A percentile compares a stretch with the other conserved stretches of the same genome.
Conservation (phyloP, 2,888 invertebrate species). For the Eupithecia abbreviata region DNA sequence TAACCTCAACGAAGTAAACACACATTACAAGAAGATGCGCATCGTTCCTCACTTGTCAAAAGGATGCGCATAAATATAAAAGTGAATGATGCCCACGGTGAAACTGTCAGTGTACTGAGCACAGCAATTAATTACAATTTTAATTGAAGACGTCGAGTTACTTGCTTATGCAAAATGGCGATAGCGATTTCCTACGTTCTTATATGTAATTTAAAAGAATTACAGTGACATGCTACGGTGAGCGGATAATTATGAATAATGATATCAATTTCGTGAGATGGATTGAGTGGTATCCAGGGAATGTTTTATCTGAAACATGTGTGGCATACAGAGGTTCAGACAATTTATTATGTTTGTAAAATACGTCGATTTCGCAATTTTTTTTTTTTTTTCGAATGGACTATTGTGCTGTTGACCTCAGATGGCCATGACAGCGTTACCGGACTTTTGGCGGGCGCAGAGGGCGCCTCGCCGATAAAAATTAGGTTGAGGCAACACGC, state of each 20-base stretch:
- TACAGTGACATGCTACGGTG: slow-evolving; percentile 45
- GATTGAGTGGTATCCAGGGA: slow-evolving; percentile 18
- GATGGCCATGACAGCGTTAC: too few species aligned
- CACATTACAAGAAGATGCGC: slow-evolving; percentile 63
- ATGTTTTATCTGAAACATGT: slow-evolving; percentile 23
- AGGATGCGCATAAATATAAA: slow-evolving; percentile 78
- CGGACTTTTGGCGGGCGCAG: too few species aligned
- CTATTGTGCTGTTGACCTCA: too few species aligned
- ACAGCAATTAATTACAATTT: slow-evolving; percentile 80
- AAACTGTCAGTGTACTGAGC: slow-evolving; percentile 71
- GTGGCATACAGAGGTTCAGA: slow-evolving; percentile 15
- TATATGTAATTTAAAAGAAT: slow-evolving; percentile 49
- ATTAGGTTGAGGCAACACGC: too few species aligned
- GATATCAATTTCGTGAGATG: slow-evolving; percentile 33
- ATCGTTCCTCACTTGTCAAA: slow-evolving; percentile 73
- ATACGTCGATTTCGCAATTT: not conserved
- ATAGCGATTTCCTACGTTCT: slow-evolving; percentile 53
- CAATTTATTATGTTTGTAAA: slow-evolving; percentile 11
- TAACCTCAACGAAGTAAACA: slow-evolving; percentile 46
- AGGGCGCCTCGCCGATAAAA: too few species aligned
- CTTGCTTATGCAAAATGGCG: slow-evolving; percentile 65
- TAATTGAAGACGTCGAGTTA: slow-evolving; percentile 72
- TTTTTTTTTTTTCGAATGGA: too few species aligned
- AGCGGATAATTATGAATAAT: slow-evolving; percentile 35
- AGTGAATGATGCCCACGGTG: slow-evolving; percentile 76